Percentiles rank a stretch among this genome's conserved stretches.
phyloP scores from a whole-genome alignment of 2,888 invertebrate species.

The Melinopterus prodromus region DNA sequence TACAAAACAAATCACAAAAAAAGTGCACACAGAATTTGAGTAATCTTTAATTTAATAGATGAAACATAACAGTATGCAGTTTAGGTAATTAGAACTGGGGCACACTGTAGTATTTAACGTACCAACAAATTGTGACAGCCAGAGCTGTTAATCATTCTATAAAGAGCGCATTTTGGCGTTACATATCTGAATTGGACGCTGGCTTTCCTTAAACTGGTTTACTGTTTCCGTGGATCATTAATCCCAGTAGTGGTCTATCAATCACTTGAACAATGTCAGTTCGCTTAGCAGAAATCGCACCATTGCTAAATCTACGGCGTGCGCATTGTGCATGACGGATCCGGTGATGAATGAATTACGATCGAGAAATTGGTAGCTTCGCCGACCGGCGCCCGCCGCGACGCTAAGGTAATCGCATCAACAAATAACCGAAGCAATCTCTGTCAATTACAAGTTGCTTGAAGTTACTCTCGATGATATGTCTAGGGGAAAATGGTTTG shows the following conservation, averaged over 20 bases:
- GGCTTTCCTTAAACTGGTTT: constrained; percentile 4
- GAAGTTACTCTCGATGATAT: background rate
- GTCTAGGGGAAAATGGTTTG: too few relatives aligned
- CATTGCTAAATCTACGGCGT: constrained; percentile 6
- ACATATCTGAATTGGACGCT: background rate
- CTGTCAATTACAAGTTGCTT: background rate
- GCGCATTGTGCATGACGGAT: constrained; percentile 22
- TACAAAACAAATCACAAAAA: too few relatives aligned
- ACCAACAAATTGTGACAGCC: background rate
- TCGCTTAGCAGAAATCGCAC: background rate
- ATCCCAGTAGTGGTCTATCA: constrained; percentile 20
- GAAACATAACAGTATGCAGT: too few relatives aligned
- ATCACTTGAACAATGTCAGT: constrained; percentile 11
- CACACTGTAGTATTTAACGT: too few relatives aligned
- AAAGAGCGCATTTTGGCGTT: background rate
- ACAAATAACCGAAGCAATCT: background rate
- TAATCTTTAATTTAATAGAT: too few relatives aligned
- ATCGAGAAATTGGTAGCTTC: constrained; percentile 17
- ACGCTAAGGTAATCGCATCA: constrained; percentile 16
- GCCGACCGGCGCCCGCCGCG: constrained; percentile 8
- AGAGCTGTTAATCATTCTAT: background rate
- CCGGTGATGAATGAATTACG: constrained; percentile 23
- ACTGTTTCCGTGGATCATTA: constrained; percentile 13
- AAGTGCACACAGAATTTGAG: too few relatives aligned
- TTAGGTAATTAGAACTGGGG: too few relatives aligned